Conservation (phyloP, 2,797 vertebrate species). For the Trachurus trachurus region DNA sequence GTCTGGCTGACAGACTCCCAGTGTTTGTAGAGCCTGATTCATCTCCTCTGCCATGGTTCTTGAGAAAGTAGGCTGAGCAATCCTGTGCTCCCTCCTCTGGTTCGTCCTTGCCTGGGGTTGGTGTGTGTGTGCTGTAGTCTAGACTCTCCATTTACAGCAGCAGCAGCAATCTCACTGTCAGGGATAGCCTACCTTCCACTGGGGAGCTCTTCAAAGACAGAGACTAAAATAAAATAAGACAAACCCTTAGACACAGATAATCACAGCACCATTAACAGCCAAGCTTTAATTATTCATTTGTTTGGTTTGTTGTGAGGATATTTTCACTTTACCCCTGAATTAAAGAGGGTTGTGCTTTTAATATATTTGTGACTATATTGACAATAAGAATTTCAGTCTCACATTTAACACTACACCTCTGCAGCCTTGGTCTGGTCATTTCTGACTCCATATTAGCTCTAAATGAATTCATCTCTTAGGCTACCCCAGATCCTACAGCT, state of each 20-base stretch:
- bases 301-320: conserved; percentile 6
- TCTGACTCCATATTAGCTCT: conserved; percentile 42
- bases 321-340: conserved; percentile 10
- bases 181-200: conserved; percentile 36
- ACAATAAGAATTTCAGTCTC: not conserved
- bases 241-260: conserved; percentile 37
- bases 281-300: conserved; percentile 32
- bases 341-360: conserved; percentile 16
- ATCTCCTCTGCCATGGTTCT: conserved; percentile 54
- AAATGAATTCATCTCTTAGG: conserved; percentile 64
- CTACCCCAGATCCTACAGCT: conserved; percentile 57
- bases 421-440: conserved; percentile 21
- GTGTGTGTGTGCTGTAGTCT: conserved; percentile 41
- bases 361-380: conserved; percentile 1
- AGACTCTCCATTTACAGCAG: conserved; percentile 66
- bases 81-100: conserved; percentile 37
- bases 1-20: conserved; percentile 40
- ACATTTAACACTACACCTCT: conserved; percentile 18
- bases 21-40: conserved; percentile 58
- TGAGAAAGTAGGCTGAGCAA: conserved; percentile 71
- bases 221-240: conserved; percentile 34
- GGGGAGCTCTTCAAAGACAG: conserved; percentile 53
- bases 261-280: conserved; percentile 16
- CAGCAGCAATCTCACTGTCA: conserved; percentile 45
- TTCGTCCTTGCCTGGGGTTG: conserved; percentile 71